Evolutionary conservation across 1,140 invertebrate genomes (phyloP), one percentile per base, ranked within the genome.

Genomic region (Conus betulinus): DNA sequence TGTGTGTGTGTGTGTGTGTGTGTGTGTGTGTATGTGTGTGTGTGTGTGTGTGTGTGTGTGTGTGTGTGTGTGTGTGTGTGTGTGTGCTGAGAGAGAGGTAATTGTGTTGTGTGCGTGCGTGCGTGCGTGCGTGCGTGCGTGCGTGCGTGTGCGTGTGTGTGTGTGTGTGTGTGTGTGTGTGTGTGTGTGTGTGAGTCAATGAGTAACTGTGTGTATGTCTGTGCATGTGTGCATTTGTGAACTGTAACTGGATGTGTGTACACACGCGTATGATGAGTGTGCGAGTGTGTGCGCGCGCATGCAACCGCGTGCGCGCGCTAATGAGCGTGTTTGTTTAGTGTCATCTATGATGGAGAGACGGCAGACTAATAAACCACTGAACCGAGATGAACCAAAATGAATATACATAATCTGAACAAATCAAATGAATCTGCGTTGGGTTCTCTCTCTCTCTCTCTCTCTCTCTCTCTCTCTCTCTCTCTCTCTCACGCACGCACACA

Each of bases 1-100:
- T 85, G 53, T 25, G 11, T 84, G 57, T 84, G 53, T 84, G 53
- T 55, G 23, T 84, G 82, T 84, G 76, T 78, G 76, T 39, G 76
- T 78, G 76, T 39, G 76, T 78, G 76, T 39, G 76, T 78, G 76
- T 39, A 0, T 27, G n/a, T 0, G 76, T 78, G 17, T 39, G 76
- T 39, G 27, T 39, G 76, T 78, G 27, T 39, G 25, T 78, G 17
- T 8, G 82, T 84, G 53, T 10, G 53, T 84, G 82, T 55, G 53
- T 55, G 53, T 55, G 82, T 71, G 57, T 51, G 67, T 85, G 60
- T 51, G 23, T 52, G 67, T 71, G 39, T 52, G 51, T 51, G 39
- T n/a, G n/a, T n/a, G n/a, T n/a, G n/a, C n/a, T n/a, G n/a, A n/a
- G n/a, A n/a, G n/a, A n/a, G n/a, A n/a, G n/a, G n/a, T n/a, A n/a